phyloP scores from a whole-genome alignment of 1,140 invertebrate genomes.

The Drosophila biarmipes region DNA sequence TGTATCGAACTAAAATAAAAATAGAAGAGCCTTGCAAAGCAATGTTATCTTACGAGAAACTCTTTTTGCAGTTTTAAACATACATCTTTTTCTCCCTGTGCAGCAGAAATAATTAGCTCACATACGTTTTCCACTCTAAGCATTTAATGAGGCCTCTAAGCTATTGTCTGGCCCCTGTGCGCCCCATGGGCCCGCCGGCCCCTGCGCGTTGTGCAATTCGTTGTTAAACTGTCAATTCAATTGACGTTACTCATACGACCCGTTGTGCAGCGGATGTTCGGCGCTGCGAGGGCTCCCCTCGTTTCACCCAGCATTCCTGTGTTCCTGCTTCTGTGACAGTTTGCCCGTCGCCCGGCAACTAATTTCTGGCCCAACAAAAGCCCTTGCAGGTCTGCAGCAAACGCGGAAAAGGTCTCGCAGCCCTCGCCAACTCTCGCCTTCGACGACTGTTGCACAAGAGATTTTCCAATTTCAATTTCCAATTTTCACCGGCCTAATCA shows the following conservation, averaged over 20 bases:
- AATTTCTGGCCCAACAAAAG: conserved; percentile 25
- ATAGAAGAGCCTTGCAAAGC: too few relatives aligned
- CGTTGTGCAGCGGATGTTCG: conserved; percentile 63
- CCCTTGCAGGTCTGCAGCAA: conserved; percentile 12
- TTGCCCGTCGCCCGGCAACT: not conserved
- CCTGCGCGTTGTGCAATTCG: conserved; percentile 61
- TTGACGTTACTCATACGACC: conserved; percentile 79
- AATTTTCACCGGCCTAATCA: conserved; percentile 8
- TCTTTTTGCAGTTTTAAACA: too few relatives aligned
- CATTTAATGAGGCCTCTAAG: conserved; percentile 66
- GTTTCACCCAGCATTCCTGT: conserved; percentile 12
- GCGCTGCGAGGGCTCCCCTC: not conserved
- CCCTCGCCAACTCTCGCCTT: conserved; percentile 1
- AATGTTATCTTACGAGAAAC: too few relatives aligned
- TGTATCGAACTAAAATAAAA: too few relatives aligned
- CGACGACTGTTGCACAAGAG: conserved; percentile 5
- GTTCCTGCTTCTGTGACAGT: conserved; percentile 20
- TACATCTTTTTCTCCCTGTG: conserved; percentile 4
- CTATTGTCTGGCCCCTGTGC: conserved; percentile 22
- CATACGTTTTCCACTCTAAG: conserved; percentile 64
- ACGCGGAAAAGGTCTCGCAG: conserved; percentile 15
- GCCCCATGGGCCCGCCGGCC: not conserved
- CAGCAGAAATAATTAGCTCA: conserved; percentile 65
- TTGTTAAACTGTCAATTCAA: conserved; percentile 79
- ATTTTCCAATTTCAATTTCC: conserved; percentile 6